These are phyloP conservation scores for Cygnus olor DNA, from an alignment of 2,797 vertebrate genomes.

Conservation along the genomic window DNA sequence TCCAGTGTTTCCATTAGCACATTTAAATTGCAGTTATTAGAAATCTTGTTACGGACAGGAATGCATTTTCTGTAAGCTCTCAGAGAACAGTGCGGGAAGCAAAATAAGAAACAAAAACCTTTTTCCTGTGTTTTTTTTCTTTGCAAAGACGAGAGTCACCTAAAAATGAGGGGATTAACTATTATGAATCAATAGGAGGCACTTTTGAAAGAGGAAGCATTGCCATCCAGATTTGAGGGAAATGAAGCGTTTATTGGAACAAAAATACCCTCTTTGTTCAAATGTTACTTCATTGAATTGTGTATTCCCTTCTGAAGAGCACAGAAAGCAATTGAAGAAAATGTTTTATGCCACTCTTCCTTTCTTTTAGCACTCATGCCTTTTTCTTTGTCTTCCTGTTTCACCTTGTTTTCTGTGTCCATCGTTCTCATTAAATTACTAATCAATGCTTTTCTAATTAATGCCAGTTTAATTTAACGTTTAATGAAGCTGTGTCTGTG, in stretches of 20 bases:
- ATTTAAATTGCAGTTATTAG: neutral
- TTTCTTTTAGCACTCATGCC: slow-evolving; percentile 33
- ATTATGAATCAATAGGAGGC: slow-evolving; percentile 48
- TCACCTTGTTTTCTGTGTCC: slow-evolving; percentile 29
- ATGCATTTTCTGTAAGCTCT: neutral
- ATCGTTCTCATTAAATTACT: slow-evolving; percentile 43
- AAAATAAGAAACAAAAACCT: slow-evolving; percentile 16
- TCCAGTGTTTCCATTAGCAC: neutral
- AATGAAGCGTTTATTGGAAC: slow-evolving; percentile 69
- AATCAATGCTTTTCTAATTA: slow-evolving; percentile 50
- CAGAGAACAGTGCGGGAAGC: neutral
- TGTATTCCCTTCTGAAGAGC: slow-evolving; percentile 60
- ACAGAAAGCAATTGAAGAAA: slow-evolving; percentile 46
- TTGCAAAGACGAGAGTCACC: neutral
- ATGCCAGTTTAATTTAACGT: slow-evolving; percentile 45
- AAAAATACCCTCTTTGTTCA: slow-evolving; percentile 67
- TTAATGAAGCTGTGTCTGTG: slow-evolving; percentile 4
- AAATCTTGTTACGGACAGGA: neutral
- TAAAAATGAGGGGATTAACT: slow-evolving; percentile 58
- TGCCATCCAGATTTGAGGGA: slow-evolving; percentile 64
- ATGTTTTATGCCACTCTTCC: slow-evolving; percentile 29
- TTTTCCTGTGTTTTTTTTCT: neutral
- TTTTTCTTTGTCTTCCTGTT: slow-evolving; percentile 46
- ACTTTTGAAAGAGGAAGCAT: slow-evolving; percentile 63
- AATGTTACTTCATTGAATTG: slow-evolving; percentile 46